Evolutionary conservation across 2,113 vertebrate genomes (phyloP), one percentile per base, ranked within the genome.

Genomic region (Tinamus guttatus): DNA sequence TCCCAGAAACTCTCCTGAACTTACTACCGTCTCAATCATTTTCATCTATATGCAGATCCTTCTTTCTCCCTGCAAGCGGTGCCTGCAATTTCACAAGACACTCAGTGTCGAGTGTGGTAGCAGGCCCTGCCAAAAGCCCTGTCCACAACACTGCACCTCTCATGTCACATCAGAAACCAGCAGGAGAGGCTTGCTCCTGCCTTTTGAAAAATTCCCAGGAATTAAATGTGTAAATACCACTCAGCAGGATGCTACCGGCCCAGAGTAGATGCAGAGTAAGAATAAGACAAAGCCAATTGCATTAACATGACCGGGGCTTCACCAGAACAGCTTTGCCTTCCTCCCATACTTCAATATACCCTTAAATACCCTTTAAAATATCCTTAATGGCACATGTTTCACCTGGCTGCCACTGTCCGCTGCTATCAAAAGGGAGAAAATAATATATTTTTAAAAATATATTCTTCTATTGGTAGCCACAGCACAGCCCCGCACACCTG

Each of bases 391-490:
- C 43, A 32, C 8, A 74, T 54, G 9, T 5, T 84, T 84, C 52
- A 45, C 6, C 9, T 11, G 68, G 9, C 69, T 75, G 9, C 9
- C 43, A 51, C 34, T 54, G 20, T 63, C 9, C 32, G 52, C 45
- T 80, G 8, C 41, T 24, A 34, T 3, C 28, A 27, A 75, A 87
- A 83, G 9, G 19, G 5, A 91, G 54, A 82, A 91, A 65, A 70
- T 14, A 49, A n/a, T 36, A 15, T 1, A 1, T 22, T 27, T 75
- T 93, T 78, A 32, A 1, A 54, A 80, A 58, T 1, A 0, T 43
- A 11, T 40, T 69, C 73, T 69, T 17, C 13, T 28, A 34, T 71
- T n/a, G 3, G 2, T 38, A 7, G 56, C 34, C 45, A 5, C 43
- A 58, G 14, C n/a, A 25, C 20, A 85, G 12, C 1, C 13, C 36